A percentile compares a stretch with the other conserved stretches of the same genome.
phyloP scores from a whole-genome alignment of 2,797 vertebrate genomes.

The Delichon dasypus region DNA sequence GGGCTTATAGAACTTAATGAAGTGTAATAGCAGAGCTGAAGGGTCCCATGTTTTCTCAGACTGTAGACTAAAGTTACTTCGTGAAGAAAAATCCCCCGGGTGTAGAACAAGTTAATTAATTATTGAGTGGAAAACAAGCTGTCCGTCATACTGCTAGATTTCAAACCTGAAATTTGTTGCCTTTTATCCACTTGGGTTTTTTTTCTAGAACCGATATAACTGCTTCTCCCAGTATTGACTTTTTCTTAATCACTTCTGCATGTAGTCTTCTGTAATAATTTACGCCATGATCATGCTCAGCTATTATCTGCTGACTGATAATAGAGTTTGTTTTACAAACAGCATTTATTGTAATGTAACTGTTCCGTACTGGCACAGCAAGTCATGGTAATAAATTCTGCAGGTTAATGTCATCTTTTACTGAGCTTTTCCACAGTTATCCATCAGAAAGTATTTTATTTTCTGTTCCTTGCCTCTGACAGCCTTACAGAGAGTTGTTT shows the following conservation, averaged over 20 bases:
- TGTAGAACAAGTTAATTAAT: background rate
- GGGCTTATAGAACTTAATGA: background rate
- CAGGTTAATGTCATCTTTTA: constrained; percentile 10
- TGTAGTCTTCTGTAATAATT: constrained; percentile 34
- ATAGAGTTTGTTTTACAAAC: constrained; percentile 27
- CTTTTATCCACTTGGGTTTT: background rate
- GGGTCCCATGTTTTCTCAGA: background rate
- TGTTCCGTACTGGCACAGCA: background rate
- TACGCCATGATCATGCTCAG: background rate
- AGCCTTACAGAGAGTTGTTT: background rate
- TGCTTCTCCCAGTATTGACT: background rate
- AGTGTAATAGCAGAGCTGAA: background rate
- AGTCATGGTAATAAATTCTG: background rate
- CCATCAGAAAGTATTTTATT: background rate
- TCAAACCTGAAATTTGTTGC: background rate
- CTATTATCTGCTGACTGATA: constrained; percentile 32
- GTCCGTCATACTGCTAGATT: background rate
- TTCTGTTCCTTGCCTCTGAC: background rate
- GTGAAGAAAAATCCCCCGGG: background rate
- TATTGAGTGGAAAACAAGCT: background rate
- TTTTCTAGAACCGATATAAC: background rate
- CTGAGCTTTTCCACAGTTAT: background rate
- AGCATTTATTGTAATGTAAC: background rate
- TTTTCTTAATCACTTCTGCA: constrained; percentile 42
- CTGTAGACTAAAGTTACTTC: background rate